These are phyloP conservation scores for Gnathonemus longibarbis DNA, from an alignment of 2,113 vertebrate genomes.

Conservation along the genomic window DNA sequence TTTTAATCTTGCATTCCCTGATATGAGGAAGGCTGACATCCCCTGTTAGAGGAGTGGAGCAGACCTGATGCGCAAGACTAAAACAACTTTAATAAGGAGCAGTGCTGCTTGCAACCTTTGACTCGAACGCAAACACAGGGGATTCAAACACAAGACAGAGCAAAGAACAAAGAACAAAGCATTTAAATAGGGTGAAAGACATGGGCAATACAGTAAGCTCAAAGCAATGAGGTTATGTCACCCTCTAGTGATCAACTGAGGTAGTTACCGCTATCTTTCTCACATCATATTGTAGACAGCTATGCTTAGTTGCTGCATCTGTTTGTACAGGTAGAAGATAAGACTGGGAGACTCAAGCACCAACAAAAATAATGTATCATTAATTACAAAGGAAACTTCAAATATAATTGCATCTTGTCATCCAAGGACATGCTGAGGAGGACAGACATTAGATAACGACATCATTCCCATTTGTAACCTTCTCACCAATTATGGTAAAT, in stretches of 20 bases:
- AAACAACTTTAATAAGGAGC: not conserved
- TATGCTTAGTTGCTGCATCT: not conserved
- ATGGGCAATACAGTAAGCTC: not conserved
- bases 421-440: not conserved
- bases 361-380: not conserved
- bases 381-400: not conserved
- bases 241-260: not conserved
- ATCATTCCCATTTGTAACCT: not conserved
- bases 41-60: not conserved
- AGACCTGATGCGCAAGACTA: not conserved
- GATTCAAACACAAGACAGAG: not conserved
- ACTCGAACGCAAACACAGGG: not conserved
- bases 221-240: not conserved
- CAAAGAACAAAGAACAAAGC: not conserved
- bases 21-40: not conserved
- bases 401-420: not conserved
- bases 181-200: not conserved
- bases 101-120: not conserved
- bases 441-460: not conserved
- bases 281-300: not conserved
- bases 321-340: not conserved
- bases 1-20: not conserved
- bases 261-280: not conserved
- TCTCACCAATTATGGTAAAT: slow-evolving; percentile 60
- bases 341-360: not conserved